phyloP scores from a whole-genome alignment of 2,888 invertebrate genomes.

The Omphaloscelis lunosa region DNA sequence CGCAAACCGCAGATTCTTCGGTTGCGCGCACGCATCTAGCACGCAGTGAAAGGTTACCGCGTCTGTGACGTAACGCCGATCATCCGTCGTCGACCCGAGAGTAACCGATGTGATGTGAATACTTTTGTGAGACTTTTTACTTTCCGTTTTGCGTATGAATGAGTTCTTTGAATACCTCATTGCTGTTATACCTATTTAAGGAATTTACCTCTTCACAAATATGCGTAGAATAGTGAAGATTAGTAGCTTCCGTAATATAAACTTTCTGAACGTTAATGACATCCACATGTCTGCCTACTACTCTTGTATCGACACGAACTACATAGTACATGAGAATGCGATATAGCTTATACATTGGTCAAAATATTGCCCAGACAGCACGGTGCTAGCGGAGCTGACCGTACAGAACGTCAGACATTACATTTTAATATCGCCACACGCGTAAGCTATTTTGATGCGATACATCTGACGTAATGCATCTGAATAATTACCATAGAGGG shows the following conservation, averaged over 20 bases:
- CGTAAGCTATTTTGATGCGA: not conserved
- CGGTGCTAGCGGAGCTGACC: not conserved
- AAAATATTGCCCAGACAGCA: not conserved
- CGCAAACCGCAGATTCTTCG: slow-evolving; percentile 41
- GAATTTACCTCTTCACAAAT: not conserved
- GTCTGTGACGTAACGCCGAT: slow-evolving; percentile 71
- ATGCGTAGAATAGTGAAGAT: not conserved
- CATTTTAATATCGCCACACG: not conserved
- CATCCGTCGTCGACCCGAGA: slow-evolving; percentile 60
- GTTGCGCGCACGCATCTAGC: slow-evolving; percentile 53
- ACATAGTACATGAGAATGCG: not conserved
- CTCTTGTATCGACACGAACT: not conserved
- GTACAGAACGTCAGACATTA: not conserved
- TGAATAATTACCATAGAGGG: slow-evolving; percentile 20
- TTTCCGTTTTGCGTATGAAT: slow-evolving; percentile 25
- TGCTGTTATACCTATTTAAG: not conserved
- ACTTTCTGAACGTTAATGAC: slow-evolving; percentile 10
- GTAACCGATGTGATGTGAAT: slow-evolving; percentile 40
- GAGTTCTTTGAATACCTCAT: slow-evolving; percentile 15
- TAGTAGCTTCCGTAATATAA: not conserved
- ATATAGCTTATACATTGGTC: not conserved
- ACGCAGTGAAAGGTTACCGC: slow-evolving; percentile 77
- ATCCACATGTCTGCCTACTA: not conserved
- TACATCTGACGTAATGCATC: not conserved
- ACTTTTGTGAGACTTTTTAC: slow-evolving; percentile 27